Evolutionary conservation across 2,797 vertebrate genomes (phyloP).

Genomic region (Mico argentatus): DNA sequence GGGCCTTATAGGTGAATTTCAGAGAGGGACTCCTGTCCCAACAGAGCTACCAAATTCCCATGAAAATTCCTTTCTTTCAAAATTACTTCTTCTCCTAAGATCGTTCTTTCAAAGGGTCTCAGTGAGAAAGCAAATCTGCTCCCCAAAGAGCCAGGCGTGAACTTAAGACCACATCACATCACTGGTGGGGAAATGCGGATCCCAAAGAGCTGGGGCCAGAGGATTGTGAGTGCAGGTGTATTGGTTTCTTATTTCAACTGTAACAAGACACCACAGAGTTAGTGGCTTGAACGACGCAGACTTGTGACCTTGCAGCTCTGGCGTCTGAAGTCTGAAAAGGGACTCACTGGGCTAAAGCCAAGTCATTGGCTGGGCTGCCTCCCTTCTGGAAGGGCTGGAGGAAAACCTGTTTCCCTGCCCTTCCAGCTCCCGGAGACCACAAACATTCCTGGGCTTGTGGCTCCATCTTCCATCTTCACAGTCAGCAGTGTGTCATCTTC

Average conservation of each 20-base stretch:
- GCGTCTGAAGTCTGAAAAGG: not conserved
- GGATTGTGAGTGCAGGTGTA: fast-evolving
- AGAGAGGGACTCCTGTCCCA: not conserved
- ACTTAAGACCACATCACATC: fast-evolving
- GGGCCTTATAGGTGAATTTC: not conserved
- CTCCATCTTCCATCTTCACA: not conserved
- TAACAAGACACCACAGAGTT: too few relatives aligned
- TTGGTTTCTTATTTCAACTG: not conserved
- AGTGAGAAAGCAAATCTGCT: fast-evolving
- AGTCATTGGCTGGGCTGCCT: fast-evolving
- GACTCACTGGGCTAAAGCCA: not conserved
- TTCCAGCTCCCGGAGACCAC: not conserved
- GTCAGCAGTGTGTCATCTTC: not conserved
- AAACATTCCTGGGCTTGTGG: too few relatives aligned
- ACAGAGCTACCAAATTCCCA: fast-evolving
- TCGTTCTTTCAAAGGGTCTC: not conserved
- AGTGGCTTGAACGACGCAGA: not conserved
- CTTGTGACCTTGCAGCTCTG: fast-evolving
- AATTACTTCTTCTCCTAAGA: not conserved
- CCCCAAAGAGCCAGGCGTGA: fast-evolving
- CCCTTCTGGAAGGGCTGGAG: not conserved
- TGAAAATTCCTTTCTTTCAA: not conserved
- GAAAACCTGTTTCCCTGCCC: not conserved
- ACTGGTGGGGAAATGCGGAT: not conserved
- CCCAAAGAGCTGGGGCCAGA: fast-evolving